These are phyloP conservation scores for Phyllotreta striolata DNA, from an alignment of 2,888 invertebrate genomes.

Conservation along the genomic window DNA sequence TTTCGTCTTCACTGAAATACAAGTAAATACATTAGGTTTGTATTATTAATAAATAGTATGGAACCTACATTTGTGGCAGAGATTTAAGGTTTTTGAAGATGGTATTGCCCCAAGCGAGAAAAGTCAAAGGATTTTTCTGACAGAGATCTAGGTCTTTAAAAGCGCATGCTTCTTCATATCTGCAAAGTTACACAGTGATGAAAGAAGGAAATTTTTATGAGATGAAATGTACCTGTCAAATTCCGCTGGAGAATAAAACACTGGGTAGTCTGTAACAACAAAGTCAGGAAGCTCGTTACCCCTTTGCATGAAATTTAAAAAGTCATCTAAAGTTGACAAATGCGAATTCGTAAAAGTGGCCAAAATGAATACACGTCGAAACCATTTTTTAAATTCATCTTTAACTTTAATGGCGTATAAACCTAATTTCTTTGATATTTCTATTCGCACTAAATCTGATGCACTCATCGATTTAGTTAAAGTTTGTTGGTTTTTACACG, in stretches of 20 bases:
- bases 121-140: too few species aligned
- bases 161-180: neutral
- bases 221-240: conserved; percentile 1
- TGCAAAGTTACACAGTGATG: neutral
- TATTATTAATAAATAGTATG: neutral
- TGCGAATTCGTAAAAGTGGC: conserved; percentile 51
- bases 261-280: conserved; percentile 41
- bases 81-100: neutral
- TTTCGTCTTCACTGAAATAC: conserved; percentile 6
- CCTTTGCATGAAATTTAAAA: conserved; percentile 43
- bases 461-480: conserved; percentile 47
- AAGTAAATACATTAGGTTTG: neutral
- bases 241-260: conserved; percentile 45
- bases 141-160: neutral
- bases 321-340: conserved; percentile 46
- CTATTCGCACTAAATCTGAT: conserved; percentile 47
- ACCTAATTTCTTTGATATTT: conserved; percentile 49
- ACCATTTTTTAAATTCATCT: conserved; percentile 40
- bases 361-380: conserved; percentile 50
- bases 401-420: conserved; percentile 49
- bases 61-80: neutral
- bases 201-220: neutral
- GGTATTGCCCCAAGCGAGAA: neutral
- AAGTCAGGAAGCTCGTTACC: conserved; percentile 47
- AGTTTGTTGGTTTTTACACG: conserved; percentile 48